phyloP scores from a whole-genome alignment of 1,140 invertebrate genomes.

The Drosophila ficusphila region DNA sequence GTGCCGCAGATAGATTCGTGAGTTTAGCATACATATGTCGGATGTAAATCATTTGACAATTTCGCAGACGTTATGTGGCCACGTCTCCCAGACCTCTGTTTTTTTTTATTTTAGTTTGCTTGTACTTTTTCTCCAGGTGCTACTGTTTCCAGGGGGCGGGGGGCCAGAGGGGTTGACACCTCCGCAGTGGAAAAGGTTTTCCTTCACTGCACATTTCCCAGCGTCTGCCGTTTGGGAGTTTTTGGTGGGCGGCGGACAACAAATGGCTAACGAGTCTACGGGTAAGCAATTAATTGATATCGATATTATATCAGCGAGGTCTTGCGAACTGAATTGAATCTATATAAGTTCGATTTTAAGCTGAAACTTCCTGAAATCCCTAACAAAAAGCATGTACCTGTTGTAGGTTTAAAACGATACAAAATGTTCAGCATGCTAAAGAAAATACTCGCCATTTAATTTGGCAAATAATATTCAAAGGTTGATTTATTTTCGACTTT shows the following conservation, averaged over 20 bases:
- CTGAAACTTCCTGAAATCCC: neutral
- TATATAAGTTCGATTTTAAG: neutral
- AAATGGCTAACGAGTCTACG: slow-evolving; percentile 17
- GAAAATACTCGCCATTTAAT: too few species aligned
- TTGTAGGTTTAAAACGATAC: too few species aligned
- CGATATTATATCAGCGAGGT: slow-evolving; percentile 1
- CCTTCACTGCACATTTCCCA: neutral
- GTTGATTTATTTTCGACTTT: too few species aligned
- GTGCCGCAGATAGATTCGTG: slow-evolving; percentile 79
- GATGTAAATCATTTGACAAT: slow-evolving; percentile 83
- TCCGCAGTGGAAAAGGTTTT: slow-evolving; percentile 21
- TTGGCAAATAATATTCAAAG: too few species aligned
- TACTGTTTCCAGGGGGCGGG: neutral
- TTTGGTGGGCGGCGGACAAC: slow-evolving; percentile 27
- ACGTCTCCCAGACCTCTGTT: neutral
- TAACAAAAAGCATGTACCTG: too few species aligned
- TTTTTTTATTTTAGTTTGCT: neutral
- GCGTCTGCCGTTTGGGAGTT: neutral
- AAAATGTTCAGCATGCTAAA: too few species aligned
- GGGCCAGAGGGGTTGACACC: slow-evolving; percentile 1
- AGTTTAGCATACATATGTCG: slow-evolving; percentile 80
- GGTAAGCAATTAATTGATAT: slow-evolving; percentile 25
- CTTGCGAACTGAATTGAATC: neutral
- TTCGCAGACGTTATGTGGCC: slow-evolving; percentile 57
- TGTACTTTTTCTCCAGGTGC: slow-evolving; percentile 15